These are phyloP conservation scores for Lethrus apterus DNA, from an alignment of 1,140 invertebrate species.

Conservation along the genomic window DNA sequence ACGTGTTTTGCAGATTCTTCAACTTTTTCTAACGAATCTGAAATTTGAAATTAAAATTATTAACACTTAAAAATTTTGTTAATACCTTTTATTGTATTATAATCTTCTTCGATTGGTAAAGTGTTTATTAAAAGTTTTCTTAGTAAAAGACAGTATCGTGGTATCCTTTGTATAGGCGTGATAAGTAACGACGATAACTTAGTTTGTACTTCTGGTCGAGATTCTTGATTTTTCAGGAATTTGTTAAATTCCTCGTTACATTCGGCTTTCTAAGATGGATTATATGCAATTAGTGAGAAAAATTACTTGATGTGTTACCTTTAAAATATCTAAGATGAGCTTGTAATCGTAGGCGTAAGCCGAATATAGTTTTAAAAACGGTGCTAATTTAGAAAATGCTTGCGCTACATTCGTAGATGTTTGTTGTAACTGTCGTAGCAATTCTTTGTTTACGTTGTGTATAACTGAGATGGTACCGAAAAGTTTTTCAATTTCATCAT, in stretches of 20 bases:
- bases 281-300: slow-evolving; percentile 1
- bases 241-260: slow-evolving; percentile 51
- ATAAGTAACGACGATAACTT: slow-evolving; percentile 66
- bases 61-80: slow-evolving; percentile 14
- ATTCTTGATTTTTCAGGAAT: slow-evolving; percentile 59
- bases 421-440: slow-evolving; percentile 55
- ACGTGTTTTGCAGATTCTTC: slow-evolving; percentile 62
- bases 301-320: slow-evolving; percentile 37
- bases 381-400: slow-evolving; percentile 63
- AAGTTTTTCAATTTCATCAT: slow-evolving; percentile 46
- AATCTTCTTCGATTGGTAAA: slow-evolving; percentile 51
- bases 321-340: slow-evolving; percentile 48
- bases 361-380: slow-evolving; percentile 72
- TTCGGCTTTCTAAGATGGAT: slow-evolving; percentile 51
- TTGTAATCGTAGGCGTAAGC: slow-evolving; percentile 71
- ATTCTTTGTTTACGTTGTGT: slow-evolving; percentile 62
- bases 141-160: slow-evolving; percentile 64
- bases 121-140: slow-evolving; percentile 61
- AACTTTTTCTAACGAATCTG: slow-evolving; percentile 59
- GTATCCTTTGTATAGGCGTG: slow-evolving; percentile 68
- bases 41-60: slow-evolving; percentile 18
- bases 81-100: slow-evolving; percentile 45
- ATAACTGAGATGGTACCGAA: slow-evolving; percentile 65
- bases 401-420: slow-evolving; percentile 53
- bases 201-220: slow-evolving; percentile 58